Evolutionary conservation across 2,797 vertebrate species (phyloP).

Genomic region (Hirundo rustica): DNA sequence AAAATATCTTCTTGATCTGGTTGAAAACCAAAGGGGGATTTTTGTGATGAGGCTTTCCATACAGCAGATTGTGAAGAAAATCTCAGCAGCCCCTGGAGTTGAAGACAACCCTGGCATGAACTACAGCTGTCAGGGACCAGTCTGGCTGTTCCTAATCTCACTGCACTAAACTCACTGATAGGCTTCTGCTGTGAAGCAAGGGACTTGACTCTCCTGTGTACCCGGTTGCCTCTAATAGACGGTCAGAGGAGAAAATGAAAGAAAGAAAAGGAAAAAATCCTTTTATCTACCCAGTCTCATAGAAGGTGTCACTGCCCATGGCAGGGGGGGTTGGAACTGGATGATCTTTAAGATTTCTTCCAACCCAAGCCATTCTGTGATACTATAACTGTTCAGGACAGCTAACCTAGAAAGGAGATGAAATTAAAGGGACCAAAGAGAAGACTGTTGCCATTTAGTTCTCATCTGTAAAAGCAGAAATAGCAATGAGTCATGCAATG

Average conservation of each 20-base stretch:
- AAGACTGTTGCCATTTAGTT: neutral
- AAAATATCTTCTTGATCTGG: conserved; percentile 15
- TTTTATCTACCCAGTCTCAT: neutral
- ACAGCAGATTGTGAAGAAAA: neutral
- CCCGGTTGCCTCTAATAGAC: neutral
- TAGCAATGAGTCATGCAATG: neutral
- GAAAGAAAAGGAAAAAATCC: too few relatives aligned
- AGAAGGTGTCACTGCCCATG: neutral
- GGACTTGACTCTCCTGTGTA: neutral
- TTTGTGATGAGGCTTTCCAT: neutral
- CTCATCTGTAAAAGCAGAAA: neutral
- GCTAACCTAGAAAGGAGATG: neutral
- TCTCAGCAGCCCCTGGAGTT: neutral
- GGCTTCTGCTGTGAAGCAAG: neutral
- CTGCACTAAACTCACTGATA: neutral
- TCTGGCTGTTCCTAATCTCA: neutral
- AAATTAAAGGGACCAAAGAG: neutral
- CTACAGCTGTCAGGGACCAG: neutral
- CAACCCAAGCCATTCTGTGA: neutral
- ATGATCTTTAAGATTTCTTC: neutral
- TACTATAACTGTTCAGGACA: neutral
- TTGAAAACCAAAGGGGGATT: neutral
- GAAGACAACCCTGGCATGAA: neutral
- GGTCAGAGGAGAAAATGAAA: neutral
- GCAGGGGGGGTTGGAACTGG: neutral